Evolutionary conservation across 2,113 vertebrate species (phyloP), one percentile per base, ranked within the genome.

Genomic region (Crotophaga sulcirostris): DNA sequence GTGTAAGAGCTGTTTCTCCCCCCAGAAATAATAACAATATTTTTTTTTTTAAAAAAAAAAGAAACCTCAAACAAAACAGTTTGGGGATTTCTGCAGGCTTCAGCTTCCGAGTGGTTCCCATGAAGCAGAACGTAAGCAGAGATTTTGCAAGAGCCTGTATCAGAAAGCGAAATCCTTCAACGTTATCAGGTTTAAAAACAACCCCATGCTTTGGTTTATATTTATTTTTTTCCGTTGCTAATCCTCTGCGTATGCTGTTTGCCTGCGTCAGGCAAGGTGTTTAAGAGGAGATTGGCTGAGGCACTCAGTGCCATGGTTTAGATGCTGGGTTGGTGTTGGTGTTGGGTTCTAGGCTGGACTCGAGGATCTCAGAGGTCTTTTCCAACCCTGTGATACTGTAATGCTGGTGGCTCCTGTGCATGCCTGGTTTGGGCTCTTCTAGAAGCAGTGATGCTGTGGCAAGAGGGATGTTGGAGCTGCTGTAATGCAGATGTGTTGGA

Each of bases 121-220:
- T 2, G 13, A 9, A 80, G 67, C 56, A 6, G 59, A 34, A 26
- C 1, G 10, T 7, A 3, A 16, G 44, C 36, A 49, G 75, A 56
- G 62, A 15, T 59, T 76, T 67, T 87, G 82, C 60, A 60, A 78
- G 58, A 49, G 20, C 38, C 33, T 19, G 29, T 14, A 9, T 34
- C n/a, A 29, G 68, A 58, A 62, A 87, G 40, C 1, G 1, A 44
- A 88, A 16, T 33, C 80, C 28, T 90, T 54, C 42, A 7, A 3
- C 5, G 0, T 15, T 36, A 1, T 3, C 56, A 23, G 45, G 56
- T 44, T 70, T 6, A 84, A 87, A 42, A 4, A 17, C 31, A 63
- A 15, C 6, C 42, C 25, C 3, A 0, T 4, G 58, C 62, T 29
- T 40, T 38, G n/a, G 5, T 44, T 66, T 63, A 9, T 24, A 0